Evolutionary conservation across 2,797 vertebrate genomes (phyloP), one percentile per base, ranked within the genome.

Genomic region (Centropyge bicolor): DNA sequence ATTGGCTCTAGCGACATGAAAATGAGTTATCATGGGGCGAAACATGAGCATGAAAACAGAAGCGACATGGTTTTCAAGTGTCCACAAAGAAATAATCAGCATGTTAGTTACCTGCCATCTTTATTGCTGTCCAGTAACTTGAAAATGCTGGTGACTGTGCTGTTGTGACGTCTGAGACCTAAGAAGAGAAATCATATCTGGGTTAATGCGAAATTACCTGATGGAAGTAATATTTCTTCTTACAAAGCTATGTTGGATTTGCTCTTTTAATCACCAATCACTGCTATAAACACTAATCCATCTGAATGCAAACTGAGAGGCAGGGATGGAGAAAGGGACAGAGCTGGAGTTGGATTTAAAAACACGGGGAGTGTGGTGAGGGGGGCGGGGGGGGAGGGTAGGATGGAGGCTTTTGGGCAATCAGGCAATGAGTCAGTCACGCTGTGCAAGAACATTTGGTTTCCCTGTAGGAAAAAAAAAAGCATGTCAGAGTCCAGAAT

Each of bases 371-470:
- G 19, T 8, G 49, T 11, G 45, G 8, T 13, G 38, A 16, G 10
- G 54, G 27, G 0, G 48, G 24, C 35, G 48, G 12, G 60, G 17
- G 40, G 38, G 56, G 61, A n/a, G n/a, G n/a, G n/a, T n/a, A 13
- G 54, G 55, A 13, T 24, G 65, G 81, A 45, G 83, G 61, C 73
- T 83, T 80, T 90, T 88, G 80, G 86, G 87, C 88, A 94, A 93
- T 92, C 91, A 94, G 90, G 90, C 91, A 90, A 91, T 88, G 88
- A 94, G 92, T 93, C 90, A 92, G 91, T 93, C 91, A 89, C 54
- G 78, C 93, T 93, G 92, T 75, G 92, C 81, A 56, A 85, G 91
- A 94, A 92, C 91, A 92, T 93, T 93, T 94, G 91, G 87, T 92
- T 93, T 92, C 87, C 86, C 90, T 89, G 90, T 86, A 85, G 86